Evolutionary conservation across 2,797 vertebrate genomes (phyloP), one percentile per base, ranked within the genome.

Genomic region (Eulemur mongoz): DNA sequence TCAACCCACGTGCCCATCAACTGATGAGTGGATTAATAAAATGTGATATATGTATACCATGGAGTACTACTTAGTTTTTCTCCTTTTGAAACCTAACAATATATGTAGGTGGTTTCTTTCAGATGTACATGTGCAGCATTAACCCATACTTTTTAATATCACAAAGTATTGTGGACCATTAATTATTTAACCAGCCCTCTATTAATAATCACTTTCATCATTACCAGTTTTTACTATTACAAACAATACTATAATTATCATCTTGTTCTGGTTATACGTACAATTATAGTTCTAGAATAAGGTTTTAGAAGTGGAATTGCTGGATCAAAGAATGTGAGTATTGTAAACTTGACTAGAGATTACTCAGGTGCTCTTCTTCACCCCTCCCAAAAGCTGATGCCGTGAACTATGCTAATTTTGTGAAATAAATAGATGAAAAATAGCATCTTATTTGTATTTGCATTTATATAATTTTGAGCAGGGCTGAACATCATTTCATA

Each of bases 391-490:
- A 95, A 90, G 25, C 9, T 63, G 27, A 65, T 80, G 10, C 9
- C 14, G n/a, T 67, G 25, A 93, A 81, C 43, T 67, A 75, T 17
- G 15, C 63, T 91, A 63, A 69, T 57, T 84, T 93, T 86, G 4
- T 91, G 50, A 92, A 92, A 78, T 30, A 32, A 30, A 79, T 15
- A 80, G 4, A 27, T 83, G 5, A 80, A 59, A 92, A 70, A 63
- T 30, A 22, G 6, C 65, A n/a, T 38, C 61, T 91, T 88, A 75
- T 85, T 94, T 97, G 96, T 50, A 91, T 79, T 94, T 83, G 5
- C 14, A 57, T 80, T 84, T 65, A 85, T 32, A 57, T 84, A 75
- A 91, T 97, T 69, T 86, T 96, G 43, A 80, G 11, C 40, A 95
- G 20, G 25, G 25, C 32, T 57, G 38, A 75, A 83, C 4, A 32